Base-by-base conservation (phyloP, 2,113 vertebrate genomes). In the Sterna hirundo region DNA sequence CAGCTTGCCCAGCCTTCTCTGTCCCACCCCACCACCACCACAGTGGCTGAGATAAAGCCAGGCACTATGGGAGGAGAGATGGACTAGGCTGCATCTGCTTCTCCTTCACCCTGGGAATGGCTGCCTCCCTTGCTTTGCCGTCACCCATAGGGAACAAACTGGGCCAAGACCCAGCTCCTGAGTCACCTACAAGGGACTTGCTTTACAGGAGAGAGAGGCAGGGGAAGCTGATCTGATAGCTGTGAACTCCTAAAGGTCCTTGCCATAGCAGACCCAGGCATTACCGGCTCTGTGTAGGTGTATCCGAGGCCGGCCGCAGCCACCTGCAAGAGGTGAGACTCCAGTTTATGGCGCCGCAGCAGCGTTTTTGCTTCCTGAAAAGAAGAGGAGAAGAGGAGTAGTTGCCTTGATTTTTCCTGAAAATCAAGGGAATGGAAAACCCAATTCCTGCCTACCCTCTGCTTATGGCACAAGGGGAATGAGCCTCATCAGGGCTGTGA, bases 251-350 rank as follows among this genome's bases (percentile, higher is more conserved):
- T 8, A 9, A 29, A 44, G 10, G 20, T 7, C 8, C 38, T 60
- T 2, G 11, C 23, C 34, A 12, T 2, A 32, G 65, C 55, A 12
- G 30, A 13, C 19, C 6, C 92, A 47, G 62, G 49, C 64, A 77
- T 98, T 97, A 99, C 99, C 97, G 98, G 99, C 90, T 99, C 99
- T 0, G 96, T 97, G 94, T 99, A 99, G 36, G 96, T 91, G 51
- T 98, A 98, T 42, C 98, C 99, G 40, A 99, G 98, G 20, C 97
- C 97, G 1, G 97, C 96, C 27, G 98, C 98, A 74, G 99, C 98
- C 36, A 98, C 98, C 76, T 97, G 97, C 77, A 99, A 93, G 25
- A 99, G 97, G 90, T 99, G 98, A 58, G 98, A 97, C 90, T 99
- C 99, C 93, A 98, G 97, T 94, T 97, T 98, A 96, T 99, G 98